Evolutionary conservation across 2,113 vertebrate genomes (phyloP).

Genomic region (Gasterosteus nipponicus): DNA sequence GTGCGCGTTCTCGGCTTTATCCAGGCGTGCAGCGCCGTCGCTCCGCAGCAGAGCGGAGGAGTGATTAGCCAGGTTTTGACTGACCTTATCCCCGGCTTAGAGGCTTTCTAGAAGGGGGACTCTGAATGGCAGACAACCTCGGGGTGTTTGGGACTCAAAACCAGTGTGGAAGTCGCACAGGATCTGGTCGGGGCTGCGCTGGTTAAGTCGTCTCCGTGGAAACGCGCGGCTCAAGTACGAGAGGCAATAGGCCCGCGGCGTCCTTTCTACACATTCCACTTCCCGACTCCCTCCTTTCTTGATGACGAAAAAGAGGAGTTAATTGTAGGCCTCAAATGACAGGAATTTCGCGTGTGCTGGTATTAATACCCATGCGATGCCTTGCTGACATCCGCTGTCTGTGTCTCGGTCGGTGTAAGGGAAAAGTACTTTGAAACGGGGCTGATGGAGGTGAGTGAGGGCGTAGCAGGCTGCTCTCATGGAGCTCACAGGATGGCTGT

Average conservation of each 20-base stretch:
- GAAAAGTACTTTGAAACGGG: not conserved
- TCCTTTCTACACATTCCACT: conserved; percentile 6
- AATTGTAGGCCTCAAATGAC: conserved; percentile 30
- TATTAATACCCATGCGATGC: conserved; percentile 34
- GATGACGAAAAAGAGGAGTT: conserved; percentile 22
- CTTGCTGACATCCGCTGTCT: conserved; percentile 27
- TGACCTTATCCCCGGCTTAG: conserved; percentile 47
- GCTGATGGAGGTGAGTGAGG: conserved; percentile 21
- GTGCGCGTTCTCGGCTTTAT: conserved; percentile 13
- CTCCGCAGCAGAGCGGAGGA: conserved; percentile 39
- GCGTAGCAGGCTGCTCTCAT: conserved; percentile 20
- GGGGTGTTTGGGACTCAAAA: conserved; percentile 24
- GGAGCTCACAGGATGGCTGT: conserved; percentile 20
- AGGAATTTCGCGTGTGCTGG: conserved; percentile 1
- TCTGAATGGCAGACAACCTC: conserved; percentile 37
- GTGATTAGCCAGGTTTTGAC: conserved; percentile 58
- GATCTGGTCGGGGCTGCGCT: conserved; percentile 14
- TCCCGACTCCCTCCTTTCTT: conserved; percentile 26
- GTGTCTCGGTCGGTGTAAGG: conserved; percentile 45
- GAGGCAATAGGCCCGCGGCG: not conserved
- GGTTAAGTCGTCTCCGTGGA: conserved; percentile 18
- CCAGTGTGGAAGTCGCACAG: conserved; percentile 5
- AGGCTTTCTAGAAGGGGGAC: conserved; percentile 21
- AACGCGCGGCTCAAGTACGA: not conserved
- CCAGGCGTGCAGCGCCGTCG: conserved; percentile 35